Evolutionary conservation across 1,140 invertebrate genomes (phyloP).

Genomic region (Ericerus pela): DNA sequence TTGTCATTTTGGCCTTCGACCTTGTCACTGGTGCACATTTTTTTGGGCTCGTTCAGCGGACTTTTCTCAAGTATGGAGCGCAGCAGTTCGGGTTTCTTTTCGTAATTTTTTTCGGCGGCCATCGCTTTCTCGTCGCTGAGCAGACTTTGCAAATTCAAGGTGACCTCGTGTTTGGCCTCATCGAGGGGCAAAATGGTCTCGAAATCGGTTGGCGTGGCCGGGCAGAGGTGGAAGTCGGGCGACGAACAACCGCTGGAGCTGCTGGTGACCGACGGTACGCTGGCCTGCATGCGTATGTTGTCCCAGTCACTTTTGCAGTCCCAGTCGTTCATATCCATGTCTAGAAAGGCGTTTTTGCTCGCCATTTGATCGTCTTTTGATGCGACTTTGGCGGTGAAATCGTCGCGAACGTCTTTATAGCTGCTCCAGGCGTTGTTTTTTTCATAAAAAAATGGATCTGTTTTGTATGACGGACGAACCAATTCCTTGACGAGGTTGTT

Average conservation of each 20-base stretch:
- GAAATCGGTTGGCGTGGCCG: background rate
- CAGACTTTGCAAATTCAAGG: slow-evolving; percentile 16
- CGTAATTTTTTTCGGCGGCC: slow-evolving; percentile 18
- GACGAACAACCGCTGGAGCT: background rate
- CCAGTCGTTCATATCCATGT: slow-evolving; percentile 1
- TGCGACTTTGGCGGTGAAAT: background rate
- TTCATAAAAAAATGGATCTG: slow-evolving; percentile 16
- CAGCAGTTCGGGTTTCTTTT: background rate
- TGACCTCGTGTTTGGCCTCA: background rate
- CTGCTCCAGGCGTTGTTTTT: background rate
- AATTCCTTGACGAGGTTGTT: background rate
- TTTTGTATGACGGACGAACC: slow-evolving; percentile 14
- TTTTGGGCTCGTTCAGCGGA: slow-evolving; percentile 13
- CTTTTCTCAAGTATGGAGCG: slow-evolving; percentile 4
- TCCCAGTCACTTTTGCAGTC: slow-evolving; percentile 2
- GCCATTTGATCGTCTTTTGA: background rate
- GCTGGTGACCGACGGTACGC: background rate
- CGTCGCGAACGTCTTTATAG: background rate
- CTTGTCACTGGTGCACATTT: background rate
- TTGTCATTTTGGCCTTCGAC: slow-evolving; percentile 35
- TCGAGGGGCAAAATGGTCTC: background rate
- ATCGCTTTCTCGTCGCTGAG: slow-evolving; percentile 9
- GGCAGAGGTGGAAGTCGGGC: background rate
- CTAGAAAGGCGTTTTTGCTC: background rate
- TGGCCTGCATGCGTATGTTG: background rate